Evolutionary conservation across 2,113 vertebrate species (phyloP), one percentile per base, ranked within the genome.

Genomic region (Pampusana beccarii): DNA sequence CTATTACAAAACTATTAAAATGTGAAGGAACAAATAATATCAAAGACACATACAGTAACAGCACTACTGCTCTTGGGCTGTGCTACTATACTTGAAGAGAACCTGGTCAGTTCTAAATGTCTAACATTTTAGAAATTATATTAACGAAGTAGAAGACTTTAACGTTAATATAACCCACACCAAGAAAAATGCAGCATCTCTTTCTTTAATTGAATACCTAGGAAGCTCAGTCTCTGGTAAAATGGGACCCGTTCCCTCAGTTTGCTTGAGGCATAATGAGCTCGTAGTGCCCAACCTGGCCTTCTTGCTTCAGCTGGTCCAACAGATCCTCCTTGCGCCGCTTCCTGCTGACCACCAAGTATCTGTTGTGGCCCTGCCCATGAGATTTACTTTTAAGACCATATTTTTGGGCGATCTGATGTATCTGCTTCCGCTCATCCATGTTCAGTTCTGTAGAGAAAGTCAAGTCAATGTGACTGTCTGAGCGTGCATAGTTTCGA

Each of bases 371-470:
- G 44, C 99, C 99, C 80, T 99, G 98, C 73, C 99, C 99, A 0
- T 99, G 99, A 4, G 99, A 99, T 94, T 99, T 99, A 98, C 99
- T 99, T 75, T 99, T 98, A 29, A 99, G 98, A 77, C 99, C 99
- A 0, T 99, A 99, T 91, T 98, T 99, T 84, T 99, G 99, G 42
- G 99, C 98, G 9, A 99, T 98, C 93, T 99, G 99, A 94, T 99
- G 99, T 79, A 99, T 99, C 96, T 99, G 98, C 96, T 99, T 99
- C 72, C 99, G 98, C 92, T 99, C 99, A 0, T 99, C 99, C 10
- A 99, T 99, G 92, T 97, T 99, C 94, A 99, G 98, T 94, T 99
- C 99, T 3, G 98, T 98, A 73, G 99, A 99, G 97, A 99, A 99
- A 88, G 98, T 99, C 83, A 99, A 98, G 80, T 99, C 99, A 12